Conservation (phyloP, 2,113 vertebrate genomes). For the Lutjanus erythropterus region DNA sequence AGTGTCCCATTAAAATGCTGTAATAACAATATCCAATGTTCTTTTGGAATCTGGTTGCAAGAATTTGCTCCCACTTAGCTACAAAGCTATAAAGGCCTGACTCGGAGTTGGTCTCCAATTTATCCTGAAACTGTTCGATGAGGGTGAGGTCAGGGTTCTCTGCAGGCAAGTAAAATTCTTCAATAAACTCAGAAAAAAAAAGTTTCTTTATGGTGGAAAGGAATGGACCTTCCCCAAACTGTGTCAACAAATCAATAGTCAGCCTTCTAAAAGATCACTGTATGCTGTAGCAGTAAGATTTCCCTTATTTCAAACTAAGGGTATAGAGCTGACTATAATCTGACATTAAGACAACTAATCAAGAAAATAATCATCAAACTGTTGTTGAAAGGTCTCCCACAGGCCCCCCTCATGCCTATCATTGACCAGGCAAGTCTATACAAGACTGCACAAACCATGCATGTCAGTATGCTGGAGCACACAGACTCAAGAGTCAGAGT, state of each 20-base stretch:
- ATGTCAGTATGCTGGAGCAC: too few relatives aligned
- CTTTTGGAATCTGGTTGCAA: neutral
- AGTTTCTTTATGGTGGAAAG: neutral
- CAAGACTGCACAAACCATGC: too few relatives aligned
- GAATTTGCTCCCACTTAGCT: constrained; percentile 24
- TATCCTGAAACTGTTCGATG: constrained; percentile 18
- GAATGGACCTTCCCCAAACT: neutral
- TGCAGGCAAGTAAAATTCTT: constrained; percentile 2
- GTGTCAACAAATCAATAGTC: neutral
- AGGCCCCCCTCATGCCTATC: too few relatives aligned
- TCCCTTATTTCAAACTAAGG: neutral
- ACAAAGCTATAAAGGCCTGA: constrained; percentile 29
- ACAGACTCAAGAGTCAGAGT: too few relatives aligned
- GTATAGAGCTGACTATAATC: neutral
- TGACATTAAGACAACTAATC: neutral
- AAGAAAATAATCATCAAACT: neutral
- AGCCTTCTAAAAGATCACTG: neutral
- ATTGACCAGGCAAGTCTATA: too few relatives aligned
- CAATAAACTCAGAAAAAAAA: too few relatives aligned
- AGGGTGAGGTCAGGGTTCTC: constrained; percentile 13
- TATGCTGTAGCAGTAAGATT: neutral
- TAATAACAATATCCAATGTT: too few relatives aligned
- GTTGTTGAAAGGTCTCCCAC: too few relatives aligned
- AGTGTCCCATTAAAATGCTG: too few relatives aligned
- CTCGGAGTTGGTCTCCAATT: constrained; percentile 19